Conservation (phyloP, 2,113 vertebrate species). For the Xerus inauris region DNA sequence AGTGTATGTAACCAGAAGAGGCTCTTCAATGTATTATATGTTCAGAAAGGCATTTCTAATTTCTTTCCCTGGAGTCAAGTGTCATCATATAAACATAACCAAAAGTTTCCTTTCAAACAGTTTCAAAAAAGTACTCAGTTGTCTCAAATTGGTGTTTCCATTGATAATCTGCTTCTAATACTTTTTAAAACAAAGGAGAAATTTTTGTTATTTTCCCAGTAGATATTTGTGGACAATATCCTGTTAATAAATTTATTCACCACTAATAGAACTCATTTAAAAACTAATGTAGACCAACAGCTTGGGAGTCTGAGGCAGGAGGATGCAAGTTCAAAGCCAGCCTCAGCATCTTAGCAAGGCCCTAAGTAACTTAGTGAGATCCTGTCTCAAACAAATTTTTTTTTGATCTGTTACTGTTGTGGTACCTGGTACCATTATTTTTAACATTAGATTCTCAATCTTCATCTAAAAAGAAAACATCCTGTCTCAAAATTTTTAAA, state of each 20-base stretch:
- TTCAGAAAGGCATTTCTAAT: slow-evolving; percentile 49
- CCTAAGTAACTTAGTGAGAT: too few relatives aligned
- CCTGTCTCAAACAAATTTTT: too few relatives aligned
- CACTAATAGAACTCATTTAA: slow-evolving; percentile 33
- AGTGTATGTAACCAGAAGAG: neutral
- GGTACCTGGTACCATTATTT: too few relatives aligned
- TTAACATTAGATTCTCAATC: too few relatives aligned
- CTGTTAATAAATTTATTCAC: slow-evolving; percentile 40
- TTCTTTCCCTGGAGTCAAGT: neutral
- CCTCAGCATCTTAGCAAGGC: too few relatives aligned
- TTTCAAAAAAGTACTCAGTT: neutral
- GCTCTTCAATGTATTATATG: neutral
- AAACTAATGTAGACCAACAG: neutral
- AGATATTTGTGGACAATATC: slow-evolving; percentile 11
- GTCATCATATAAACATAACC: slow-evolving; percentile 30
- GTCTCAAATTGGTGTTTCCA: slow-evolving; percentile 36
- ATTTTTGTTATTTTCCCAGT: neutral
- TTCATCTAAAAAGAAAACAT: too few relatives aligned
- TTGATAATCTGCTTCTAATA: neutral
- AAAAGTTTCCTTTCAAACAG: slow-evolving; percentile 37
- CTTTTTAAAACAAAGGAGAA: slow-evolving; percentile 1
- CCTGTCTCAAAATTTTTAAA: too few relatives aligned
- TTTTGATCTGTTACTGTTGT: too few relatives aligned
- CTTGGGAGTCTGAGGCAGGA: too few relatives aligned
- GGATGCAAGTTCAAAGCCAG: too few relatives aligned